Base-by-base conservation (phyloP, 2,797 vertebrate species). In the Meriones psammophilus region DNA sequence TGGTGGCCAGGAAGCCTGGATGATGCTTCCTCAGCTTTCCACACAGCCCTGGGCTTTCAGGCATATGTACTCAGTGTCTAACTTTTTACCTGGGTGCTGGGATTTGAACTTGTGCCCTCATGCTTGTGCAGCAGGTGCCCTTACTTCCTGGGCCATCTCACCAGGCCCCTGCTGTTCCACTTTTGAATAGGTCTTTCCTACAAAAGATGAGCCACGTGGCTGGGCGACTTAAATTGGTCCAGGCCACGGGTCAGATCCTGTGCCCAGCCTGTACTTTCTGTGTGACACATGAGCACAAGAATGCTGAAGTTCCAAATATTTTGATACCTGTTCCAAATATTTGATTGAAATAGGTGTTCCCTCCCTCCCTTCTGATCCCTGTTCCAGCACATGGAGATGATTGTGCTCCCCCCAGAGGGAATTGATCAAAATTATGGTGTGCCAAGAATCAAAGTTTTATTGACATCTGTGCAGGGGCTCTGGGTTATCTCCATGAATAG, bases 271-370 rank as follows among this genome's bases (percentile, higher is more conserved):
- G 3, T 12, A 46, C 18, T 39, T 88, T n/a, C 58, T 17, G 3
- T 64, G 22, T 22, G 58, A 54, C 39, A 50, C 0, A 0, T 71
- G 68, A 79, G 62, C 42, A n/a, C 46, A 17, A 79, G 68, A 64
- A 39, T 28, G 30, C 36, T n/a, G n/a, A n/a, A n/a, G n/a, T n/a
- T n/a, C n/a, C n/a, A n/a, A n/a, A n/a, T n/a, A n/a, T n/a, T 36
- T 94, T 92, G 42, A 46, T 10, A 22, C n/a, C n/a, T n/a, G 79
- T 68, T 93, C 92, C 91, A 77, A 64, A 24, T 42, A 73, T 26
- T 42, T n/a, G n/a, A n/a, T n/a, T n/a, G n/a, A n/a, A n/a, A n/a
- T n/a, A n/a, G n/a, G n/a, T n/a, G n/a, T n/a, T n/a, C n/a, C n/a
- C n/a, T n/a, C n/a, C n/a, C n/a, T n/a, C n/a, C n/a, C n/a, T n/a